These are phyloP conservation scores for Natrix natrix DNA, from an alignment of 2,797 vertebrate species.

Conservation along the genomic window DNA sequence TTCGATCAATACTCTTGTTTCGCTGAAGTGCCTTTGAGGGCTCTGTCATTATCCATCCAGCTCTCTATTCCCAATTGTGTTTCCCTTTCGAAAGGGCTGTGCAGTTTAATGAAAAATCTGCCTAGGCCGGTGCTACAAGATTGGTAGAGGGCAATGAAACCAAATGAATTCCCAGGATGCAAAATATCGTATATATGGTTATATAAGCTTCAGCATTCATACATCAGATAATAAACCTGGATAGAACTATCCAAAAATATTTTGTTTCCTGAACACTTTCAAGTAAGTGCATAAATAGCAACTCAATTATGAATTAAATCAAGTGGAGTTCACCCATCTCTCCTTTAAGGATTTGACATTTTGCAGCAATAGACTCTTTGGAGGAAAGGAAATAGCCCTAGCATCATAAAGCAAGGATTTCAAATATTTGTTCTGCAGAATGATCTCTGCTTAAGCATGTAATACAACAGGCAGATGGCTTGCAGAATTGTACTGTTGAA, in stretches of 20 bases:
- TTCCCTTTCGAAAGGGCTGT: background rate
- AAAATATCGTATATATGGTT: background rate
- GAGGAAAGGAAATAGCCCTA: background rate
- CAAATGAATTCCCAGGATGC: background rate
- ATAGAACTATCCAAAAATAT: background rate
- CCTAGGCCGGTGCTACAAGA: background rate
- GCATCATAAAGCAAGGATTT: accelerated
- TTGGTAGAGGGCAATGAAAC: background rate
- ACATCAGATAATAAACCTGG: background rate
- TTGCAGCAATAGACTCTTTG: background rate
- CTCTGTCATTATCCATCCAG: background rate
- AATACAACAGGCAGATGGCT: constrained; percentile 9
- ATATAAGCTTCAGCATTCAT: background rate
- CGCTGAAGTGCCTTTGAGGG: background rate
- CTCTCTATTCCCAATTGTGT: background rate
- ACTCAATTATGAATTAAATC: background rate
- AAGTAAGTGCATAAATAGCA: background rate
- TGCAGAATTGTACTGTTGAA: constrained; percentile 20
- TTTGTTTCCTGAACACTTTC: background rate
- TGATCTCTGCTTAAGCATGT: accelerated
- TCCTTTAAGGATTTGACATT: background rate
- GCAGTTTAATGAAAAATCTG: background rate
- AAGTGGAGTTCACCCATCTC: background rate
- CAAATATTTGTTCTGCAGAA: background rate
- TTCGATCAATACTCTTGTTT: background rate